A percentile compares a stretch with the other conserved stretches of the same genome.
phyloP scores from a whole-genome alignment of 2,797 vertebrate genomes.

The Propithecus perrieri region DNA sequence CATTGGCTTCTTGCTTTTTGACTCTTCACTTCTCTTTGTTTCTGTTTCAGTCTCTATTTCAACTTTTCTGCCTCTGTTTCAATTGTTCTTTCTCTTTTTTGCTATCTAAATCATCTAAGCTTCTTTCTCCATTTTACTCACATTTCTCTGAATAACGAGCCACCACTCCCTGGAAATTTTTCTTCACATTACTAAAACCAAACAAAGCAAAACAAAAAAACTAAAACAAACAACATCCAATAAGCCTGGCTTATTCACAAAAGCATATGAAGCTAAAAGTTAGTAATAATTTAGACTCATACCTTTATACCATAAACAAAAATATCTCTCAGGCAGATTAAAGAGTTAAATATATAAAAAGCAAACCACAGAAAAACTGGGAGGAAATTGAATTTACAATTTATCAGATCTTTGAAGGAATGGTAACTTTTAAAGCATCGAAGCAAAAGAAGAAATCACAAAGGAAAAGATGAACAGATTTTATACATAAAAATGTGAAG shows the following conservation, averaged over 20 bases:
- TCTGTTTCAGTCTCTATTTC: slow-evolving; percentile 52
- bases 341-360: slow-evolving; percentile 60
- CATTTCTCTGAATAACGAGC: slow-evolving; percentile 56
- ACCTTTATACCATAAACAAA: slow-evolving; percentile 36
- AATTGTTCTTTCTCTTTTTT: neutral
- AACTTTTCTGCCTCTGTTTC: neutral
- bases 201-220: slow-evolving; percentile 50
- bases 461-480: slow-evolving; percentile 60
- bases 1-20: neutral
- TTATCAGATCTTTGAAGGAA: slow-evolving; percentile 69
- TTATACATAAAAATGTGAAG: slow-evolving; percentile 54
- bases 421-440: slow-evolving; percentile 40
- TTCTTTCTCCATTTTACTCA: slow-evolving; percentile 59
- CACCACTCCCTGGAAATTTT: slow-evolving; percentile 37
- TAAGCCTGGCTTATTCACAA: slow-evolving; percentile 6
- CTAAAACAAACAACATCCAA: neutral
- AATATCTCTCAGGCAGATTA: slow-evolving; percentile 27
- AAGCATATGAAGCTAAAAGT: neutral
- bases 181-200: slow-evolving; percentile 49
- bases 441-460: slow-evolving; percentile 63
- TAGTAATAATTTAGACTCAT: slow-evolving; percentile 42
- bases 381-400: slow-evolving; percentile 74
- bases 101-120: slow-evolving; percentile 13
- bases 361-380: slow-evolving; percentile 57
- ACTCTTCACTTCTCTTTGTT: slow-evolving; percentile 41